Evolutionary conservation across 2,113 vertebrate species (phyloP).

Genomic region (Ibidorhyncha struthersii): DNA sequence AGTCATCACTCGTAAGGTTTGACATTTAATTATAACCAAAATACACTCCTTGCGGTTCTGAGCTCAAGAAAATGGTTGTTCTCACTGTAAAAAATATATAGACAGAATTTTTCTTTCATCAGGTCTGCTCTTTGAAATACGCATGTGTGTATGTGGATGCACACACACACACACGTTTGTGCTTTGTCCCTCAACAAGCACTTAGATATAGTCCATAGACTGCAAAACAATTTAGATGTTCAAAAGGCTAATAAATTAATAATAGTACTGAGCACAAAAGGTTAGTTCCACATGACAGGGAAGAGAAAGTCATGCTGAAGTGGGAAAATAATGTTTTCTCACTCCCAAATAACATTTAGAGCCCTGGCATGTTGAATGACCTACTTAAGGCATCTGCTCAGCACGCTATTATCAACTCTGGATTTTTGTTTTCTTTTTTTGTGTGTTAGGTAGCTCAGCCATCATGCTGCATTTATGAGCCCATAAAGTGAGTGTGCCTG

Average conservation of each 20-base stretch:
- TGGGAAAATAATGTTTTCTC: conserved; percentile 49
- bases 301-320: not conserved
- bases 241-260: conserved; percentile 63
- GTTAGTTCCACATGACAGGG: conserved; percentile 39
- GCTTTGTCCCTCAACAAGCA: not conserved
- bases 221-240: not conserved
- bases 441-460: not conserved
- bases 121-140: not conserved
- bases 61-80: not conserved
- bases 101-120: not conserved
- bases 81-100: not conserved
- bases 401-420: not conserved
- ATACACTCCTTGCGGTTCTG: not conserved
- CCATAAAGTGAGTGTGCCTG: not conserved
- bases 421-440: conserved; percentile 3
- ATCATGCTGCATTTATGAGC: not conserved
- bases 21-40: conserved; percentile 6
- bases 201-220: not conserved
- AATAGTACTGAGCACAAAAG: conserved; percentile 8
- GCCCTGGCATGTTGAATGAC: conserved; percentile 34
- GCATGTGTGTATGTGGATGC: not conserved
- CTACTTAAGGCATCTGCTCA: conserved; percentile 48
- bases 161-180: not conserved
- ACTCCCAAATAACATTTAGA: conserved; percentile 38
- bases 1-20: not conserved